Evolutionary conservation across 2,888 invertebrate genomes (phyloP), one percentile per base, ranked within the genome.

Genomic region (Leuctra nigra): DNA sequence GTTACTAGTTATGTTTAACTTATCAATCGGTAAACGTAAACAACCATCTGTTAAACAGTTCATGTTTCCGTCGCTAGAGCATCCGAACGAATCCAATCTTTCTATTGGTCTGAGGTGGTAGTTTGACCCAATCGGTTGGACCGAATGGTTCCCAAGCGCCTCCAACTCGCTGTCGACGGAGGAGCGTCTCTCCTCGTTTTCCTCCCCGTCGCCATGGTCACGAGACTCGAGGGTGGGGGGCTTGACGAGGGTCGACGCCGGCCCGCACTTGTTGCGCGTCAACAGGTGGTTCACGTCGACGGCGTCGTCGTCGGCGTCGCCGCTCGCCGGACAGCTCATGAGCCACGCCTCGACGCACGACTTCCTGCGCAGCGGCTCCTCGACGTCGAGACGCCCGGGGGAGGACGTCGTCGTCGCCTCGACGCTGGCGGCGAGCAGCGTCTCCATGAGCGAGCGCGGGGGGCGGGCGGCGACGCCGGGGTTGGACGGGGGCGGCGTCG

Each of bases 361-460:
- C 35, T 36, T 46, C 9, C 41, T 16, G 16, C 53, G 35, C 33
- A 25, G 47, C 25, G 46, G 55, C 18, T 22, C 36, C 24, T 11
- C 44, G 29, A 33, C 22, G 22, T 14, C 23, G 13, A 16, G 38
- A 33, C 52, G n/a, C n/a, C n/a, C n/a, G n/a, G n/a, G n/a, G n/a
- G n/a, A n/a, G n/a, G n/a, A n/a, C n/a, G n/a, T n/a, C n/a, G 57
- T 4, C 56, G 60, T 59, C 64, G 55, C 81, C 66, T 90, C 90
- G 80, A 90, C 90, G 71, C 90, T 90, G 6, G 87, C 88, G 44
- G 87, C 84, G 55, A 90, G 74, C 56, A 90, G 72, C 59, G 83
- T 83, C 69, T 90, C 90, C 90, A 90, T 90, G 23, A 90, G 73
- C n/a, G 84, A 82, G 62, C 85, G 76, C n/a, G 84, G 84, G 53